phyloP scores from a whole-genome alignment of 2,113 vertebrate genomes.

The Craseonycteris thonglongyai region DNA sequence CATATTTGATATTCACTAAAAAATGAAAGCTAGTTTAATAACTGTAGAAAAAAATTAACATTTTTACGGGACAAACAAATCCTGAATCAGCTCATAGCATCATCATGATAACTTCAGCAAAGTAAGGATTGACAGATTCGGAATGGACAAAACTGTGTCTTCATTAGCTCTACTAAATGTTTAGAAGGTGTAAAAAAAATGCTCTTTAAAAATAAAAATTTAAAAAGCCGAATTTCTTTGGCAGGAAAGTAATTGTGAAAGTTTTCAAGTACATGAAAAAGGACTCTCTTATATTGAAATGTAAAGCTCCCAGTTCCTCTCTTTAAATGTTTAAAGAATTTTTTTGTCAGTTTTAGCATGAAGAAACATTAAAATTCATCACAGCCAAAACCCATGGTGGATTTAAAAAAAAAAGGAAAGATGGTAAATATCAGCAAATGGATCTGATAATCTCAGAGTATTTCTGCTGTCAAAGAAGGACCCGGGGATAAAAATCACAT shows the following conservation, averaged over 20 bases:
- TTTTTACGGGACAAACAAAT: constrained; percentile 5
- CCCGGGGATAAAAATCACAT: constrained; percentile 80
- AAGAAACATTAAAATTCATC: constrained; percentile 82
- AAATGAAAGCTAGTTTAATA: background rate
- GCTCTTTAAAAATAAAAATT: no score
- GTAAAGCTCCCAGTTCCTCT: constrained; percentile 67
- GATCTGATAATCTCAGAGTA: constrained; percentile 82
- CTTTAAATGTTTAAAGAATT: constrained; percentile 72
- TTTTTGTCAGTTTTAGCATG: constrained; percentile 76
- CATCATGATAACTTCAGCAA: background rate
- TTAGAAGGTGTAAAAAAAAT: background rate
- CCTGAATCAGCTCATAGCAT: background rate
- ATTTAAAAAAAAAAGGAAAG: constrained; percentile 61
- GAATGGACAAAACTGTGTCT: background rate
- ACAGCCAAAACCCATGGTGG: constrained; percentile 76
- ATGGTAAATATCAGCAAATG: constrained; percentile 84
- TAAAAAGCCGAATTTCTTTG: constrained; percentile 48
- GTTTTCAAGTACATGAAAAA: constrained; percentile 71
- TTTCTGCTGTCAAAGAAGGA: constrained; percentile 83
- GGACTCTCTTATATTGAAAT: constrained; percentile 61
- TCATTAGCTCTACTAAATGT: background rate
- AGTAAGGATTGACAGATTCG: background rate
- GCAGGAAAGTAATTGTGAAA: constrained; percentile 65
- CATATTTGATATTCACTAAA: background rate
- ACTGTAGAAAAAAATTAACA: background rate